phyloP scores from a whole-genome alignment of 64 coral and sea anemone genomes.

The Montipora cactus region DNA sequence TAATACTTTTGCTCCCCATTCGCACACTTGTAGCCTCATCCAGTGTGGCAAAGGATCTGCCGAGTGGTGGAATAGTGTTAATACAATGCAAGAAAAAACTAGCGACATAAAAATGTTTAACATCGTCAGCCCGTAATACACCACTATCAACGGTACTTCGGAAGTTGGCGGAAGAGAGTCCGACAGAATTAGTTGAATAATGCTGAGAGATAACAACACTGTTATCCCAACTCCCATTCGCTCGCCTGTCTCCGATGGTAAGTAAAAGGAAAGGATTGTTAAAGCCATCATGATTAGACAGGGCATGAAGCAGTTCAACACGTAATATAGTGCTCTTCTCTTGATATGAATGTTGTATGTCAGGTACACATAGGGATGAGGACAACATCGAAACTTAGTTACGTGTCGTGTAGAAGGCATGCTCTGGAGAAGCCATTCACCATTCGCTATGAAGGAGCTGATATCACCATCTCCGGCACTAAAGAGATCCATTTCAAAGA shows the following conservation, averaged over 20 bases:
- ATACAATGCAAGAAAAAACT: conserved; percentile 83
- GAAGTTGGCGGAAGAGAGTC: conserved; percentile 87
- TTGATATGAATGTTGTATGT: conserved; percentile 87
- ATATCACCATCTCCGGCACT: conserved; percentile 78
- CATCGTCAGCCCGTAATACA: conserved; percentile 92
- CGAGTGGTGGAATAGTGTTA: conserved; percentile 71
- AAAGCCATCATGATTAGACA: conserved; percentile 91
- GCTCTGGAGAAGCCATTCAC: conserved; percentile 86
- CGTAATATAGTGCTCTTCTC: conserved; percentile 82
- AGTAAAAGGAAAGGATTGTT: conserved; percentile 80
- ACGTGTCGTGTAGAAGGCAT: conserved; percentile 81
- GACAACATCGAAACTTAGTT: conserved; percentile 88
- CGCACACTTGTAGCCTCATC: conserved; percentile 55
- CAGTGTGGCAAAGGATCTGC: conserved; percentile 34
- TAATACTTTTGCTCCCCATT: conserved; percentile 67
- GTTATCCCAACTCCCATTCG: conserved; percentile 95
- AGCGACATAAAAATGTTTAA: conserved; percentile 85
- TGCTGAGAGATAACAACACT: conserved; percentile 85
- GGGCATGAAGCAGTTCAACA: conserved; percentile 89
- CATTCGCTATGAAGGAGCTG: conserved; percentile 82
- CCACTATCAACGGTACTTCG: conserved; percentile 86
- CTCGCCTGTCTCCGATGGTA: conserved; percentile 84
- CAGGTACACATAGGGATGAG: conserved; percentile 75
- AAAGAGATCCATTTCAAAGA: conserved; percentile 72
- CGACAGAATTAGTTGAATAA: conserved; percentile 89